Conservation (phyloP, 2,797 vertebrate species). For the Hephaestus fuliginosus region DNA sequence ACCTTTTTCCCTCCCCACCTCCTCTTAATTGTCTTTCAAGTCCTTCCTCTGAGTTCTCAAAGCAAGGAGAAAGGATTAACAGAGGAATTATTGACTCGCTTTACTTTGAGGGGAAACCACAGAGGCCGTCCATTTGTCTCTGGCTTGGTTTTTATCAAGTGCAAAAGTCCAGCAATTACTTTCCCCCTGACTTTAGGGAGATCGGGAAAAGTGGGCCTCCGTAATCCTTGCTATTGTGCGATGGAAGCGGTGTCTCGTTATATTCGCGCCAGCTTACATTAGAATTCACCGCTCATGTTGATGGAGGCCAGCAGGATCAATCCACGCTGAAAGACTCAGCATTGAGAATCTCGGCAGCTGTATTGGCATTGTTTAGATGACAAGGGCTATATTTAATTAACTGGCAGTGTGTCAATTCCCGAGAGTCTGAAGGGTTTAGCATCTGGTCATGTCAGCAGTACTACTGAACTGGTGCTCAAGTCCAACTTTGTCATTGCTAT, state of each 20-base stretch:
- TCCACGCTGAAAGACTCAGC: slow-evolving; percentile 28
- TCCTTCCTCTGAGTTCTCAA: slow-evolving; percentile 57
- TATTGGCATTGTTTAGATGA: slow-evolving; percentile 32
- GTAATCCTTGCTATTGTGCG: slow-evolving; percentile 67
- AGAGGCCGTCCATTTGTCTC: slow-evolving; percentile 61
- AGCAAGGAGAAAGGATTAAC: slow-evolving; percentile 69
- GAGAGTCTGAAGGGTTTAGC: slow-evolving; percentile 44
- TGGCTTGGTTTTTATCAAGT: slow-evolving; percentile 61
- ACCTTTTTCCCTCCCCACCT: slow-evolving; percentile 55
- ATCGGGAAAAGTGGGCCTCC: slow-evolving; percentile 50
- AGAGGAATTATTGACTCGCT: slow-evolving; percentile 74
- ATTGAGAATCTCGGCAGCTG: background rate
- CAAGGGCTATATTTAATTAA: slow-evolving; percentile 60
- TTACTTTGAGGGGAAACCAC: slow-evolving; percentile 56
- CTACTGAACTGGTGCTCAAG: slow-evolving; percentile 22
- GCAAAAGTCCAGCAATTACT: slow-evolving; percentile 74
- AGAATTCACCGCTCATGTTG: slow-evolving; percentile 52
- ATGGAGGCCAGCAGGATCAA: slow-evolving; percentile 53
- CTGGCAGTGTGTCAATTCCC: slow-evolving; percentile 35
- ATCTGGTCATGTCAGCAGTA: slow-evolving; percentile 43
- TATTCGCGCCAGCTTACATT: slow-evolving; percentile 49
- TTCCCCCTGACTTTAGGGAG: slow-evolving; percentile 59
- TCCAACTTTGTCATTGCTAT: slow-evolving; percentile 43
- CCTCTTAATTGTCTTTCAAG: slow-evolving; percentile 73
- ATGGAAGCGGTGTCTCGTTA: slow-evolving; percentile 48